Percentiles rank a stretch among this genome's conserved stretches.
These are phyloP conservation scores for Todiramphus saurophagus DNA, from an alignment of 2,113 vertebrate species.

Conservation along the genomic window DNA sequence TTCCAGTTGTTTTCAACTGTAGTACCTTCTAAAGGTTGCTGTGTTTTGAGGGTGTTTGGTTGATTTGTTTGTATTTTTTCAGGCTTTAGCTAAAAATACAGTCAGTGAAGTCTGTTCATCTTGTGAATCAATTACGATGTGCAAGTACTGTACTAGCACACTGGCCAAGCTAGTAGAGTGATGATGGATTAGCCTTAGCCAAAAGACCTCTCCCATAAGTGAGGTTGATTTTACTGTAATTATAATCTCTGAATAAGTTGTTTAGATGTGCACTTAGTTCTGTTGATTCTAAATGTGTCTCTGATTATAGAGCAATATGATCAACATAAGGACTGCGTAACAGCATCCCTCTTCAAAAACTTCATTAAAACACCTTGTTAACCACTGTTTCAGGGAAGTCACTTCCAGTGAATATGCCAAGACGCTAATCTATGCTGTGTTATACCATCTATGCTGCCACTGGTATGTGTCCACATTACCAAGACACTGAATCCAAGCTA, in stretches of 20 bases:
- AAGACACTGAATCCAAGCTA: background rate
- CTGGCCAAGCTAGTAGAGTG: background rate
- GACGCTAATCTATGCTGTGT: background rate
- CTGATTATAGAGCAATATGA: background rate
- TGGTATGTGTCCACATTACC: background rate
- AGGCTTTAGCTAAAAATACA: background rate
- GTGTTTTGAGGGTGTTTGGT: background rate
- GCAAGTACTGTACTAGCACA: background rate
- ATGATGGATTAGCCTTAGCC: background rate
- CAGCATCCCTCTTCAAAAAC: background rate
- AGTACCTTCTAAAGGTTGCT: background rate
- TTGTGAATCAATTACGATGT: background rate
- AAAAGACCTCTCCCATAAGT: background rate
- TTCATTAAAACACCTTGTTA: background rate
- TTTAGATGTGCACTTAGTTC: background rate
- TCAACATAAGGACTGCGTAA: background rate
- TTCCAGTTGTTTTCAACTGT: background rate
- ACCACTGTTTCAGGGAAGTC: background rate
- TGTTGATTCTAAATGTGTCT: background rate
- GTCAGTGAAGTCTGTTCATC: background rate
- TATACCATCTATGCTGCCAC: background rate
- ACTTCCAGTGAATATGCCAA: background rate
- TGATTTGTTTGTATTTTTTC: background rate
- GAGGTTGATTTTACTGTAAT: background rate
- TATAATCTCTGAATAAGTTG: background rate